phyloP scores from a whole-genome alignment of 2,888 invertebrate species.

The Trichogramma dendrolimi region DNA sequence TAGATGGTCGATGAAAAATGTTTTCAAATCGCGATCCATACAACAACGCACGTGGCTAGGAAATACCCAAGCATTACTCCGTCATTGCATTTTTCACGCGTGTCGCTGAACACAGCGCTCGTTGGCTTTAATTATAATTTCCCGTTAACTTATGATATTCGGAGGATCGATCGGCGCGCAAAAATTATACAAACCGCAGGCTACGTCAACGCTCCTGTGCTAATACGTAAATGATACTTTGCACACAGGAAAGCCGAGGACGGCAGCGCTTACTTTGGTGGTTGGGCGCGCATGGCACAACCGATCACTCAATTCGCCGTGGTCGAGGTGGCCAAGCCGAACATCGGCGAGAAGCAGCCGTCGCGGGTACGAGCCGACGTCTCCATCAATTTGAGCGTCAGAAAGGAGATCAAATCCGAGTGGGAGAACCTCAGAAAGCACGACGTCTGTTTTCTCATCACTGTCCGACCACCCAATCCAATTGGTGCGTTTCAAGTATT shows the following conservation, averaged over 20 bases:
- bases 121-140: not conserved
- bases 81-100: too few species aligned
- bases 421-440: constrained; percentile 97
- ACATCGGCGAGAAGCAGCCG: constrained; percentile 90
- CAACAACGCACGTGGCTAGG: too few species aligned
- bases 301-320: constrained; percentile 89
- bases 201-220: too few species aligned
- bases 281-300: constrained; percentile 99
- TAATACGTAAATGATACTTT: constrained; percentile 19
- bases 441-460: constrained; percentile 95
- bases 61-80: too few species aligned
- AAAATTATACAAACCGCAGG: too few species aligned
- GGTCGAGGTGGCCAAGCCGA: constrained; percentile 89
- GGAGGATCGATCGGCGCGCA: too few species aligned
- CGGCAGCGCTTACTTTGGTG: constrained; percentile 82
- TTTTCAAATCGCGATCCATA: too few species aligned
- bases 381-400: constrained; percentile 84
- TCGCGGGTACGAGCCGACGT: constrained; percentile 94
- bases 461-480: constrained; percentile 78
- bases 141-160: too few species aligned
- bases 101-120: too few species aligned
- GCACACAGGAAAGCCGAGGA: constrained; percentile 76
- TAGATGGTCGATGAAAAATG: too few species aligned
- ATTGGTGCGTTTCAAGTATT: constrained; percentile 61
- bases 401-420: constrained; percentile 87